These are phyloP conservation scores for Natator depressus DNA, from an alignment of 2,113 vertebrate species.

Conservation along the genomic window DNA sequence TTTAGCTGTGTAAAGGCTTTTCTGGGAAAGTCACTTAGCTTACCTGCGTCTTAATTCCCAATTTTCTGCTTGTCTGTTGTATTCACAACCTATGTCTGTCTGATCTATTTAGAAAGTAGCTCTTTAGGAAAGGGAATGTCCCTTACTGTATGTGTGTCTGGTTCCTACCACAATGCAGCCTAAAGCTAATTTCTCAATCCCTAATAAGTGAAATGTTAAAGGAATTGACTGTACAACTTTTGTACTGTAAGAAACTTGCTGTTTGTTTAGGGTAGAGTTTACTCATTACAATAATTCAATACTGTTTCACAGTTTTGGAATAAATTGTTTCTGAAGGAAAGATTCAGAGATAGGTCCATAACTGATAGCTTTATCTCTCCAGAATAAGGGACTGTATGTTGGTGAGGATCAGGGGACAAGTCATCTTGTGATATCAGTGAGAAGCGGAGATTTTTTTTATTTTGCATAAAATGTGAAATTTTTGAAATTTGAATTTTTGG, in stretches of 20 bases:
- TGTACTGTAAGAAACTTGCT: not conserved
- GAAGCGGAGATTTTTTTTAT: not conserved
- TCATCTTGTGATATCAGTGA: not conserved
- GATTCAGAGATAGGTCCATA: not conserved
- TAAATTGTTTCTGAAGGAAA: not conserved
- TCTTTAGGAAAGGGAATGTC: not conserved
- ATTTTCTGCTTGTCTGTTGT: not conserved
- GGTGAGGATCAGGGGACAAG: not conserved
- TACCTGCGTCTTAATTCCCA: not conserved
- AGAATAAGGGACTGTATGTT: not conserved
- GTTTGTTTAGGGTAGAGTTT: not conserved
- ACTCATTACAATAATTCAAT: not conserved
- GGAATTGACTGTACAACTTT: not conserved
- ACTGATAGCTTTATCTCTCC: not conserved
- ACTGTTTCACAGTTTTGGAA: not conserved
- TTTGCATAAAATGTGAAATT: not conserved
- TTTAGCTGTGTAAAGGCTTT: not conserved
- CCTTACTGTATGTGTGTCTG: not conserved
- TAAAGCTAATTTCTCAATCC: not conserved
- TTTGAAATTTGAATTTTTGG: not conserved
- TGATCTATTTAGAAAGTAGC: not conserved
- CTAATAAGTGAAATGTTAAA: not conserved
- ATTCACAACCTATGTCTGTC: not conserved
- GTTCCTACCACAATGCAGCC: not conserved
- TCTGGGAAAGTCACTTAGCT: not conserved